Base-by-base conservation (phyloP, 1,140 invertebrate species). In the Zelostemma sp. region DNA sequence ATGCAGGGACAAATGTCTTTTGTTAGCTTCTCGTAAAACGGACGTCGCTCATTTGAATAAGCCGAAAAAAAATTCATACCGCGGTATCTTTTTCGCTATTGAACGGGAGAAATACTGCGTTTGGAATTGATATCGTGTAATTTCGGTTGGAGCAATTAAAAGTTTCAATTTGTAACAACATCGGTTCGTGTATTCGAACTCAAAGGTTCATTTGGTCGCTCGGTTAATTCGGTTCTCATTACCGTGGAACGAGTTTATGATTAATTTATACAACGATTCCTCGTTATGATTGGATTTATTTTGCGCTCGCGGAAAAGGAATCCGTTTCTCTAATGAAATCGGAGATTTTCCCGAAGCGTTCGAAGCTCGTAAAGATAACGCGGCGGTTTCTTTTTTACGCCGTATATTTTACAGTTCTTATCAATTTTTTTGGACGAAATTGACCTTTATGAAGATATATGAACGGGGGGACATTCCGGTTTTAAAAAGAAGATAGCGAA, bases 331-430 rank as follows among this genome's bases (percentile, higher is more conserved):
- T 8, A 12, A 17, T 43, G 8, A 15, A 43, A 43, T 12, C 14
- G 41, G n/a, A 6, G 8, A 43, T 43, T 17, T 43, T 43, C 14
- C 41, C 6, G 41, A 6, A 17, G 6, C 3, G 17, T 16, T 16
- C 14, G n/a, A 43, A 16, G 41, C 14, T 16, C 6, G 1, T 16
- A 40, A 43, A 15, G 15, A 43, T 8, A 25, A 25, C 21, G 33
- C 25, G 8, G 15, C 19, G 31, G 17, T 17, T 50, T 41, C 17
- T 31, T 49, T 51, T 51, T 17, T 25, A 31, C 28, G 41, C 41
- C 59, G 54, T 60, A 67, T 59, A 38, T 59, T 66, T 31, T 59
- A 33, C 33, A 53, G 54, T 65, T 65, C 59, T 66, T 59, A 59
- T 54, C 28, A 35, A 16, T 43, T 49, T 43, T 14, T 16, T 15